A percentile compares a stretch with the other conserved stretches of the same genome.
Conservation (phyloP, 2,113 vertebrate genomes). For the Micronycteris hirsuta region DNA sequence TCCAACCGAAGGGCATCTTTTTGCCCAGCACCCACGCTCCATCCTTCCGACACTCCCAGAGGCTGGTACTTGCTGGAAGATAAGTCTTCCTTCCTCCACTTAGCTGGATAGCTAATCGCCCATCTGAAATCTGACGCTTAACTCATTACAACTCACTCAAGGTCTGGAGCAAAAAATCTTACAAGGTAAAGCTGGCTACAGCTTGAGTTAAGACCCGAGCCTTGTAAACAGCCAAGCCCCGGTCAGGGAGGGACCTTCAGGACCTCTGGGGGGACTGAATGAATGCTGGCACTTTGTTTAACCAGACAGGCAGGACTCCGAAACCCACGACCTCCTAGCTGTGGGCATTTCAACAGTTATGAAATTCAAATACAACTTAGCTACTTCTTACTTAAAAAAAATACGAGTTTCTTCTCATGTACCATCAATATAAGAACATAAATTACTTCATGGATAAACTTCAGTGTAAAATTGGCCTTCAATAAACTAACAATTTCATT, state of each 20-base stretch:
- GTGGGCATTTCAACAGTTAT: neutral
- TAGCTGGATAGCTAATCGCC: conserved; percentile 54
- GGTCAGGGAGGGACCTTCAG: neutral
- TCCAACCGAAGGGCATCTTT: conserved; percentile 60
- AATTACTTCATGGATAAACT: neutral
- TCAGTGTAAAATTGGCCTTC: neutral
- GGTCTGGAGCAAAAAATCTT: conserved; percentile 48
- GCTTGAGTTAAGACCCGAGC: conserved; percentile 29
- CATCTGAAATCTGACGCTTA: conserved; percentile 57
- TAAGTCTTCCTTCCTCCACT: conserved; percentile 51
- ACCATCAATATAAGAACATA: neutral
- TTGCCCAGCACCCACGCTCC: conserved; percentile 60
- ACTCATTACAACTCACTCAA: conserved; percentile 57
- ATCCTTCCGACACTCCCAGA: conserved; percentile 59
- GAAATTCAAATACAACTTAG: neutral
- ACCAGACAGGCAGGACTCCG: neutral
- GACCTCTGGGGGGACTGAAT: neutral
- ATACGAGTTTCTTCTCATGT: neutral
- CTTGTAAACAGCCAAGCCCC: conserved; percentile 68
- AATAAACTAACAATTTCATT: neutral
- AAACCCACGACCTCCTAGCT: neutral
- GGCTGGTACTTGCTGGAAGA: conserved; percentile 56
- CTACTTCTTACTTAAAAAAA: neutral
- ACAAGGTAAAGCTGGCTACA: conserved; percentile 23
- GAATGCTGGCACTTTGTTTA: neutral